Percentiles rank a stretch among this genome's conserved stretches.
Evolutionary conservation across 2,113 vertebrate species (phyloP).

Genomic region (Arothron firmamentum): DNA sequence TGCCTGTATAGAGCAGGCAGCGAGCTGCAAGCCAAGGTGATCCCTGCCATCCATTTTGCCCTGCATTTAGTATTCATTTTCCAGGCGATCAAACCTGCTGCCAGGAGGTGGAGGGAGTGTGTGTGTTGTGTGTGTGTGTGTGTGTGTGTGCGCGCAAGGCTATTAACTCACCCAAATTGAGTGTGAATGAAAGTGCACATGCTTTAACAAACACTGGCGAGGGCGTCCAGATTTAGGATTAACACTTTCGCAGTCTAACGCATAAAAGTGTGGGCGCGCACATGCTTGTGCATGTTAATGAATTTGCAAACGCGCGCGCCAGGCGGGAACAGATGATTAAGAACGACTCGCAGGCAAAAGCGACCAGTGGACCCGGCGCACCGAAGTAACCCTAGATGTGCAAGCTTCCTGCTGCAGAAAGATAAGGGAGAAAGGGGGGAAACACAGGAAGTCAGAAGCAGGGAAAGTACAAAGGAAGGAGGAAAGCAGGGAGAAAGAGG

Average conservation of each 20-base stretch:
- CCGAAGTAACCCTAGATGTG: slow-evolving; percentile 50
- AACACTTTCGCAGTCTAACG: slow-evolving; percentile 28
- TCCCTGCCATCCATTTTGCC: slow-evolving; percentile 68
- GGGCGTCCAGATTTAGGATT: slow-evolving; percentile 21
- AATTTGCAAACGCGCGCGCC: slow-evolving; percentile 42
- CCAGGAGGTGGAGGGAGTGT: slow-evolving; percentile 39
- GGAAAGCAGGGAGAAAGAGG: slow-evolving; percentile 38
- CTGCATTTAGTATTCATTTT: slow-evolving; percentile 70
- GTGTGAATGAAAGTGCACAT: slow-evolving; percentile 21
- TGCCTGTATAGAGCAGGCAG: slow-evolving; percentile 34
- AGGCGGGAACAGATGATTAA: slow-evolving; percentile 40
- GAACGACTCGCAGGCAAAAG: slow-evolving; percentile 38
- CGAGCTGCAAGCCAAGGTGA: slow-evolving; percentile 58
- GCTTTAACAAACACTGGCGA: slow-evolving; percentile 26
- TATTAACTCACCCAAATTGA: slow-evolving; percentile 38
- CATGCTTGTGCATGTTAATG: slow-evolving; percentile 33
- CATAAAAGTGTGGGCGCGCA: slow-evolving; percentile 20
- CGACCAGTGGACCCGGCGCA: slow-evolving; percentile 44
- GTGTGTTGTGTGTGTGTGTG: slow-evolving; percentile 10
- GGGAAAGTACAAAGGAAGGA: slow-evolving; percentile 53
- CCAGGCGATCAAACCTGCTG: slow-evolving; percentile 65
- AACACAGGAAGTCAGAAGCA: slow-evolving; percentile 52
- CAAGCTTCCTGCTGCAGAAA: slow-evolving; percentile 56
- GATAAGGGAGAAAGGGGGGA: slow-evolving; percentile 46
- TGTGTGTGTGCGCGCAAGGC: slow-evolving; percentile 13